Percentiles rank a stretch among this genome's conserved stretches.
Conservation (phyloP, 2,888 invertebrate species). For the Agrotis exclamationis region DNA sequence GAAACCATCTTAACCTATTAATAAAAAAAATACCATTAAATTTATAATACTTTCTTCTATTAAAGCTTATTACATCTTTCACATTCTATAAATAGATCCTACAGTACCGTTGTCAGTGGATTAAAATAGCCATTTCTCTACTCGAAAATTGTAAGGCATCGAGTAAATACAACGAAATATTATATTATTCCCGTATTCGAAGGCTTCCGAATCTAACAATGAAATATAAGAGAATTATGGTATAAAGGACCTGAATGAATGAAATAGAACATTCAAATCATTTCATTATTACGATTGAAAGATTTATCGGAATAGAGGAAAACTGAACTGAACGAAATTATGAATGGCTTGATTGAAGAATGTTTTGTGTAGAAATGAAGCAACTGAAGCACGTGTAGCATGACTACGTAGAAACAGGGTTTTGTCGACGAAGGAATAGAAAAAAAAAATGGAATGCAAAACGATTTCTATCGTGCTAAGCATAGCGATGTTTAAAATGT, state of each 20-base stretch:
- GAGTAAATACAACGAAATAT: slow-evolving; percentile 12
- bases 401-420: no score
- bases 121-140: neutral
- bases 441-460: no score
- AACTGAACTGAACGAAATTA: no score
- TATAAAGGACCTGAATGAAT: neutral
- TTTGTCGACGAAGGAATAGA: no score
- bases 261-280: neutral
- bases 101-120: neutral
- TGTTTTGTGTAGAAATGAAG: no score
- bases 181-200: neutral
- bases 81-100: slow-evolving; percentile 1
- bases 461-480: no score
- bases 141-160: neutral
- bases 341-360: no score
- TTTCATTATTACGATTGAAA: neutral
- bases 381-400: no score
- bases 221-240: neutral
- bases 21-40: no score
- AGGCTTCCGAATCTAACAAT: slow-evolving; percentile 9
- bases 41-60: no score
- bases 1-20: no score
- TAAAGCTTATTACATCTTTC: slow-evolving; percentile 5
- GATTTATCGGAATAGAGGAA: neutral
- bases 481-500: no score